Percentiles rank a stretch among this genome's conserved stretches.
Conservation (phyloP, 2,888 invertebrate species). For the Petrolisthes manimaculis region DNA sequence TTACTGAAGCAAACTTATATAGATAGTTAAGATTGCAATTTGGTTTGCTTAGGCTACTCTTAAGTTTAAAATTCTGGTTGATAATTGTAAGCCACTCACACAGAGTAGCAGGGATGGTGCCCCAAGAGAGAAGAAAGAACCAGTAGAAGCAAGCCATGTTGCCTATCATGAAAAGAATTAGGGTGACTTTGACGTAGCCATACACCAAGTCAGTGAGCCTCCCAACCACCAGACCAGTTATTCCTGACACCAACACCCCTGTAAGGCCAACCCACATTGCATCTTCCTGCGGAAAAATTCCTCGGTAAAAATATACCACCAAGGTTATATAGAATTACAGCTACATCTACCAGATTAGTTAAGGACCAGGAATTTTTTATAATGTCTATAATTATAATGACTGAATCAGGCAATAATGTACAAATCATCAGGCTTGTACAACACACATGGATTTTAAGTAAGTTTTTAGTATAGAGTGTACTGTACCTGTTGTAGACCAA, state of each 20-base stretch:
- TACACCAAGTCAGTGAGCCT: constrained; percentile 59
- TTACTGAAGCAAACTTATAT: no score
- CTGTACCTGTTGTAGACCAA: constrained; percentile 39
- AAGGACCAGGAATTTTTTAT: no score
- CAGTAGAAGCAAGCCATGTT: constrained; percentile 49
- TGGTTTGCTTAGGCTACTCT: no score
- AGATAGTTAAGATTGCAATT: no score
- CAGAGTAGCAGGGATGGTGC: constrained; percentile 19
- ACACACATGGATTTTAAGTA: no score
- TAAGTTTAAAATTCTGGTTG: no score
- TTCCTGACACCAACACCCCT: constrained; percentile 43
- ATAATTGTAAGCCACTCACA: background rate
- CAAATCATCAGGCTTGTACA: no score
- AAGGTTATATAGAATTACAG: no score
- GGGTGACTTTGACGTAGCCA: constrained; percentile 61
- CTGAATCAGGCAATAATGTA: no score
- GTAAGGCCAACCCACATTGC: constrained; percentile 63
- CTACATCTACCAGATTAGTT: no score
- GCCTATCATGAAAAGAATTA: constrained; percentile 36
- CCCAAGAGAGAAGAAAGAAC: constrained; percentile 55
- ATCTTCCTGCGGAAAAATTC: constrained; percentile 48
- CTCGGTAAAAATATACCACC: no score
- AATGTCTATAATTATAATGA: no score
- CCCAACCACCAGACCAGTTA: constrained; percentile 50
- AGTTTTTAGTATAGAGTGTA: background rate